phyloP scores from a whole-genome alignment of 2,113 vertebrate genomes.

The Regulus satrapa region DNA sequence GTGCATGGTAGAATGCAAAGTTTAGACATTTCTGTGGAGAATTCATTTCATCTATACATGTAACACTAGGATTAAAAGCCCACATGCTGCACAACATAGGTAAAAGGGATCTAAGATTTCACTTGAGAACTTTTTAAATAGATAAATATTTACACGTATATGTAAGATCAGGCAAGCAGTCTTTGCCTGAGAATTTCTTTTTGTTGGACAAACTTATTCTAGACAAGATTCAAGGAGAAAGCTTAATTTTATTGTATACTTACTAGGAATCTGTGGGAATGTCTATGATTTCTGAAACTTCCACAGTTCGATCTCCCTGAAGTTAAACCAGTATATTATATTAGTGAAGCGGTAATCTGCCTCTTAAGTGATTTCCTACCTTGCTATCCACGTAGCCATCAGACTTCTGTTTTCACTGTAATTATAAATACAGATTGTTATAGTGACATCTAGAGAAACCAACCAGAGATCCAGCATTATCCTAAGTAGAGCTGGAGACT shows the following conservation, averaged over 20 bases:
- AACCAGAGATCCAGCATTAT: not conserved
- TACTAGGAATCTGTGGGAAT: not conserved
- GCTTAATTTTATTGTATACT: not conserved
- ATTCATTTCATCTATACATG: not conserved
- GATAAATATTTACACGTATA: not conserved
- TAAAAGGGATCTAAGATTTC: not conserved
- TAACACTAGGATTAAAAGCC: not conserved
- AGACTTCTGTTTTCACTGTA: not conserved
- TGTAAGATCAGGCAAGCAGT: not conserved
- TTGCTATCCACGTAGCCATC: not conserved
- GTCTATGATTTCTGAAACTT: not conserved
- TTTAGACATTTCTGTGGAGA: not conserved
- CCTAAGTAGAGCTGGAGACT: not conserved
- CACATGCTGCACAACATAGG: not conserved
- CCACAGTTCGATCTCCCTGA: not conserved
- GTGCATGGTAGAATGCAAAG: not conserved
- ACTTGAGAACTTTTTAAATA: not conserved
- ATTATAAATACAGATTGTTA: not conserved
- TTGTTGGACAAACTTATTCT: not conserved
- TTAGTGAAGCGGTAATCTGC: not conserved
- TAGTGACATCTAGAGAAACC: slow-evolving; percentile 34
- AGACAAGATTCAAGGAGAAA: not conserved
- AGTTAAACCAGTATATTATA: not conserved
- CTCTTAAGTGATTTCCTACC: not conserved
- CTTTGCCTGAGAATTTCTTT: not conserved